Evolutionary conservation across 2,113 vertebrate species (phyloP).

Genomic region (Hippocampus guttulatus): DNA sequence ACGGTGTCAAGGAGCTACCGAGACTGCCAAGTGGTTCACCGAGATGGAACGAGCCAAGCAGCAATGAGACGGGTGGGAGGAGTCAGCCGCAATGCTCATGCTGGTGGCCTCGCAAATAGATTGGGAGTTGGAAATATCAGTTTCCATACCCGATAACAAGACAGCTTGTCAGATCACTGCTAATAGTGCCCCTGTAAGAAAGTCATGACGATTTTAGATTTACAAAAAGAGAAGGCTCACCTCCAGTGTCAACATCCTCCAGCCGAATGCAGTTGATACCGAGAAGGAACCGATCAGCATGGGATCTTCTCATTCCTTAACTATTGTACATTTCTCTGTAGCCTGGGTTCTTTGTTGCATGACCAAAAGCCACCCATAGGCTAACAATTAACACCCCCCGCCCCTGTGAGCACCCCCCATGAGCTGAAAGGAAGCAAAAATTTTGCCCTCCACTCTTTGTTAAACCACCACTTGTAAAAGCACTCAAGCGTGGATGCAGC

Average conservation of each 20-base stretch:
- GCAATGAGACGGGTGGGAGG: neutral
- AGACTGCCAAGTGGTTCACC: neutral
- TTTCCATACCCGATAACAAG: neutral
- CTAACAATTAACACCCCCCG: constrained; percentile 42
- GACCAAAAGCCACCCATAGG: constrained; percentile 11
- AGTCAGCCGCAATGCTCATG: neutral
- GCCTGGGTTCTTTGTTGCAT: neutral
- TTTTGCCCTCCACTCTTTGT: constrained; percentile 64
- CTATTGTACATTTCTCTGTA: neutral
- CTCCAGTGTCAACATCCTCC: neutral
- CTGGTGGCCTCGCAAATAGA: neutral
- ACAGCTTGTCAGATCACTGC: neutral
- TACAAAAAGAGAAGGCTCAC: neutral
- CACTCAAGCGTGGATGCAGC: constrained; percentile 59
- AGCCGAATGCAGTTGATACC: neutral
- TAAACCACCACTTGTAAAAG: constrained; percentile 66
- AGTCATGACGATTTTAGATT: neutral
- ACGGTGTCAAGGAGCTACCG: neutral
- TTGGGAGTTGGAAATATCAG: neutral
- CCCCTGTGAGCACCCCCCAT: constrained; percentile 55
- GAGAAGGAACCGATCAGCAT: neutral
- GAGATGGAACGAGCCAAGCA: neutral
- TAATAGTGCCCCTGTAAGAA: neutral
- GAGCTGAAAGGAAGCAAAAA: constrained; percentile 60
- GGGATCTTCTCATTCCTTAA: neutral